Base-by-base conservation (phyloP, 2,888 invertebrate genomes). In the Lasioglossum marginatum region DNA sequence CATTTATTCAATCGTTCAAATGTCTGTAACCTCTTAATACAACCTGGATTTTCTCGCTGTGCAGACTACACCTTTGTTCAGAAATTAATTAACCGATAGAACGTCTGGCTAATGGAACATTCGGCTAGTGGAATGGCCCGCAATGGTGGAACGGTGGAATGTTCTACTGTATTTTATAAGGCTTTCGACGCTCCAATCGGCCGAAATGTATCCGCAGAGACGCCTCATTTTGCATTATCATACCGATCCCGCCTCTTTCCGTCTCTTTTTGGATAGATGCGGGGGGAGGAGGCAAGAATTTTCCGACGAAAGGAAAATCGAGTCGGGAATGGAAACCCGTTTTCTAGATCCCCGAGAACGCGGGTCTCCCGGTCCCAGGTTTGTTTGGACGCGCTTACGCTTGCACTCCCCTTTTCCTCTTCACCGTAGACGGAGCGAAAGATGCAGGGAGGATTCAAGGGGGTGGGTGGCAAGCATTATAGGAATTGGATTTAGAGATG, bases 401-500 rank as follows among this genome's bases (percentile, higher is more conserved):
- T 79, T 82, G 83, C 83, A 73, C 57, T 23, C 76, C 77, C 70
- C 31, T 79, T 57, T 57, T 86, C 74, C 79, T n/a, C 75, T 68
- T n/a, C 45, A 72, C 73, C 63, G 45, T 72, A 77, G 66, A 73
- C 74, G 70, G 71, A 66, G 77, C 68, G 60, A 79, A 85, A 77
- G 83, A 81, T 48, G 79, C 73, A 66, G 83, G 48, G 71, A 70
- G 70, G 66, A 27, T 31, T 31, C 52, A 31, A 43, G 57, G n/a
- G 60, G 27, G 71, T 63, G 48, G 60, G 45, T 10, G 72, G 78
- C 57, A 57, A 73, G 81, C 90, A 90, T 93, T 92, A 91, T 88
- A 89, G 90, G 91, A 92, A 93, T 93, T 93, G 92, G 89, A 93
- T 93, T 91, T 91, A 86, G 93, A 93, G 92, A 91, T 88, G 85